These are phyloP conservation scores for Andrena bicolor DNA, from an alignment of 2,888 invertebrate species.

Conservation along the genomic window DNA sequence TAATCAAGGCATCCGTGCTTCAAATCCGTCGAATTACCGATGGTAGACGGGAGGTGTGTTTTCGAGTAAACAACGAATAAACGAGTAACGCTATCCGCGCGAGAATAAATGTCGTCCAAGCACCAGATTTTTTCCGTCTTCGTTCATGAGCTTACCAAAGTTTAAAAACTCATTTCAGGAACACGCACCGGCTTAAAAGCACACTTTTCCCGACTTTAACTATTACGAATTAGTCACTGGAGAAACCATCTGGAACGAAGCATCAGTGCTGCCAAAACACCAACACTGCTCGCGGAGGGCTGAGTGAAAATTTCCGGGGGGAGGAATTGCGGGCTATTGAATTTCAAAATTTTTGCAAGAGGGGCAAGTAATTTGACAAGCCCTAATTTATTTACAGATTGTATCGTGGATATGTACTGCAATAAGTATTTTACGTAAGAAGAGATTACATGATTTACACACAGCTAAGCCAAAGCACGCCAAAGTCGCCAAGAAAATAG, in stretches of 20 bases:
- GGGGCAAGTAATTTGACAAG: too few species aligned
- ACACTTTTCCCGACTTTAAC: slow-evolving; percentile 50
- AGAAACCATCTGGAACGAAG: slow-evolving; percentile 74
- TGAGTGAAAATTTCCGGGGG: too few species aligned
- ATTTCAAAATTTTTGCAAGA: too few species aligned
- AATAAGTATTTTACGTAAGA: too few species aligned
- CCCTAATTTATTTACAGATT: too few species aligned
- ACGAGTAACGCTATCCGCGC: slow-evolving; percentile 14
- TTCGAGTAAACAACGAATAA: slow-evolving; percentile 52
- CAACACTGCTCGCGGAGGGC: background rate
- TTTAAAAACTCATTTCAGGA: slow-evolving; percentile 68
- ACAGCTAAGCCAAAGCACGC: too few species aligned
- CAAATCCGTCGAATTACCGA: slow-evolving; percentile 46
- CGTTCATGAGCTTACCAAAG: slow-evolving; percentile 62
- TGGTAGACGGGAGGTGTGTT: slow-evolving; percentile 41
- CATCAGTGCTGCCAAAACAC: slow-evolving; percentile 68
- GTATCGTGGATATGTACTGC: too few species aligned
- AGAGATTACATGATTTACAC: too few species aligned
- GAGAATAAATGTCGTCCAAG: slow-evolving; percentile 25
- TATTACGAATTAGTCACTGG: slow-evolving; percentile 71
- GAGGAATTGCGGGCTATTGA: too few species aligned
- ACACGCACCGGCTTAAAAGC: slow-evolving; percentile 58
- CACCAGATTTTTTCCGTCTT: slow-evolving; percentile 25
- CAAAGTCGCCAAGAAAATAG: too few species aligned
- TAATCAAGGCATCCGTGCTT: slow-evolving; percentile 31